A percentile compares a stretch with the other conserved stretches of the same genome.
phyloP scores from a whole-genome alignment of 2,797 vertebrate species.

The Melopsittacus undulatus region DNA sequence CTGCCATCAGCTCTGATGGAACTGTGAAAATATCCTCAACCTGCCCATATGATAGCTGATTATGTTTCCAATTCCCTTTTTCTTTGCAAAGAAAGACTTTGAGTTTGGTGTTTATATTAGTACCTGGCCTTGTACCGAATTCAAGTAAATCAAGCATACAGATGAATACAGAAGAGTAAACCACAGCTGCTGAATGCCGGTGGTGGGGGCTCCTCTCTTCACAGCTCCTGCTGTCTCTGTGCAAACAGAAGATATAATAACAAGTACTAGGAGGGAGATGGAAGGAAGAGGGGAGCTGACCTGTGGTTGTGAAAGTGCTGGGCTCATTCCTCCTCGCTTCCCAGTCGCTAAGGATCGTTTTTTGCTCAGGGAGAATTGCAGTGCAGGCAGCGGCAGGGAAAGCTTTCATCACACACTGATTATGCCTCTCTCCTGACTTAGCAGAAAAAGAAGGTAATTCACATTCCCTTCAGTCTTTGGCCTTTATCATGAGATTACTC shows the following conservation, averaged over 20 bases:
- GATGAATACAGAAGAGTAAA: not conserved
- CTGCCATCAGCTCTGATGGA: not conserved
- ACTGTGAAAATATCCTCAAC: not conserved
- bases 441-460: constrained; percentile 28
- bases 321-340: not conserved
- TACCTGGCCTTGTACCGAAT: not conserved
- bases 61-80: not conserved
- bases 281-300: not conserved
- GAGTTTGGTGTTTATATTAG: not conserved
- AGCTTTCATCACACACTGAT: not conserved
- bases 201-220: not conserved
- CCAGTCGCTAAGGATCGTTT: not conserved
- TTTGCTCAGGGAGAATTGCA: not conserved
- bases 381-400: not conserved
- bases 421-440: not conserved
- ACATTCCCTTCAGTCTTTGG: constrained; percentile 10
- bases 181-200: not conserved
- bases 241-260: not conserved
- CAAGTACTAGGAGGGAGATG: not conserved
- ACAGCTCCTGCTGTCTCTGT: not conserved
- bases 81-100: not conserved
- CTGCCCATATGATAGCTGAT: not conserved
- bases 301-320: not conserved
- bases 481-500: constrained; percentile 12
- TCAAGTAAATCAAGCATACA: not conserved